phyloP scores from a whole-genome alignment of 2,888 invertebrate genomes.

The Chymomyza caudatula region DNA sequence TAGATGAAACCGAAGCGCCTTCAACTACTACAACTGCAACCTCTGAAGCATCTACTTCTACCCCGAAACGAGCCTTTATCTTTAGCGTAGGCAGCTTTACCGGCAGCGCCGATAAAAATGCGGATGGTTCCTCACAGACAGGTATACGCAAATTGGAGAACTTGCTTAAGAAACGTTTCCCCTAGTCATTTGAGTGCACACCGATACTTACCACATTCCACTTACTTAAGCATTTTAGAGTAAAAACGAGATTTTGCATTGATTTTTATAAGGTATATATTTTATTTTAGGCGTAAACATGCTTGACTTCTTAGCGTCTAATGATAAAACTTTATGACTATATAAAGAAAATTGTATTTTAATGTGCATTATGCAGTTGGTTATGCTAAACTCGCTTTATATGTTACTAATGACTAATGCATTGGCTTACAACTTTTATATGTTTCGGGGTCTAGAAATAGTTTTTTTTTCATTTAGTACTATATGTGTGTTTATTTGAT shows the following conservation, averaged over 20 bases:
- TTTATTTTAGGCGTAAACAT: not conserved
- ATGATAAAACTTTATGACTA: slow-evolving; percentile 58
- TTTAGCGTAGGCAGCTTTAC: slow-evolving; percentile 75
- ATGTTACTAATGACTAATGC: slow-evolving; percentile 57
- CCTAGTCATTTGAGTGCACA: slow-evolving; percentile 51
- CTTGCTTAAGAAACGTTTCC: slow-evolving; percentile 80
- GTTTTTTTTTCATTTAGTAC: not conserved
- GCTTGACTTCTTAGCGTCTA: slow-evolving; percentile 44
- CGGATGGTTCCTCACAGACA: slow-evolving; percentile 63
- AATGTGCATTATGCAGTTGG: slow-evolving; percentile 13
- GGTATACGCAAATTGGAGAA: slow-evolving; percentile 80
- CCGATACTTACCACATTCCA: slow-evolving; percentile 40
- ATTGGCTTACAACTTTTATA: slow-evolving; percentile 30
- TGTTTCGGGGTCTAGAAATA: slow-evolving; percentile 17
- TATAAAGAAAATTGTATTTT: slow-evolving; percentile 40
- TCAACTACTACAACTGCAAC: slow-evolving; percentile 25
- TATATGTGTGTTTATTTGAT: slow-evolving; percentile 4
- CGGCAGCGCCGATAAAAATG: slow-evolving; percentile 67
- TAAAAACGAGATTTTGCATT: not conserved
- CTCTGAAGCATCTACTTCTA: slow-evolving; percentile 47
- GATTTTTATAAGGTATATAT: not conserved
- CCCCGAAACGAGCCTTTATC: slow-evolving; percentile 75
- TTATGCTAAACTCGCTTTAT: slow-evolving; percentile 8
- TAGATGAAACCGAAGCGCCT: slow-evolving; percentile 29
- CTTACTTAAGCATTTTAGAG: slow-evolving; percentile 9